A percentile compares a stretch with the other conserved stretches of the same genome.
Evolutionary conservation across 2,888 invertebrate species (phyloP).

Genomic region (Brachycybe producta): DNA sequence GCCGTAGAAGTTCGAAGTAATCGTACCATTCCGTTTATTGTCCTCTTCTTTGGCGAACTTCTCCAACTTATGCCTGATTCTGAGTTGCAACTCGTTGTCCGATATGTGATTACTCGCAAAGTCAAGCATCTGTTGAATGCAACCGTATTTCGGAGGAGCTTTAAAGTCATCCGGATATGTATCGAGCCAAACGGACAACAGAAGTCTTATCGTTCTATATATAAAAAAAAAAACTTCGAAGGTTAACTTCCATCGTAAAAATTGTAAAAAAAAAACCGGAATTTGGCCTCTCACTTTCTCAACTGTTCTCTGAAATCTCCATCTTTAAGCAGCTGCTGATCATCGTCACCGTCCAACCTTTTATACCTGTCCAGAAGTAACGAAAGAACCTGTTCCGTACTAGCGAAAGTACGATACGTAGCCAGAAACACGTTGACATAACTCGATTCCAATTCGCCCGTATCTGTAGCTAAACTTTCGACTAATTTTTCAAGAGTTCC

Average conservation of each 20-base stretch:
- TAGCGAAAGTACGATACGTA: slow-evolving; percentile 83
- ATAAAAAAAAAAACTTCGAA: too few species aligned
- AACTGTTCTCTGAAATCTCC: not conserved
- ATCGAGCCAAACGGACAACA: slow-evolving; percentile 93
- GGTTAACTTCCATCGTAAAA: too few species aligned
- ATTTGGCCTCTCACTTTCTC: not conserved
- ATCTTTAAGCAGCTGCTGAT: too few species aligned
- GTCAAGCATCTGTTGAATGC: slow-evolving; percentile 65
- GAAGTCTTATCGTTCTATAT: slow-evolving; percentile 68
- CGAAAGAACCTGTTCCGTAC: slow-evolving; percentile 68
- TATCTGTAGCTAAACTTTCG: slow-evolving; percentile 83
- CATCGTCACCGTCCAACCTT: too few species aligned
- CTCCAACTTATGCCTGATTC: slow-evolving; percentile 60
- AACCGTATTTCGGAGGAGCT: slow-evolving; percentile 61
- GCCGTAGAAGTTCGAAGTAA: not conserved
- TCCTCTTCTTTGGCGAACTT: slow-evolving; percentile 49
- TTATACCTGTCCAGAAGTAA: slow-evolving; percentile 53
- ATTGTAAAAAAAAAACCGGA: too few species aligned
- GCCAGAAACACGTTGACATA: slow-evolving; percentile 96
- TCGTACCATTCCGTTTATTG: slow-evolving; percentile 24
- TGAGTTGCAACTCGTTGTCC: slow-evolving; percentile 65
- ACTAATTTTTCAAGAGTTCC: slow-evolving; percentile 87
- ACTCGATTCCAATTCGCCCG: slow-evolving; percentile 91
- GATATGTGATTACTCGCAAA: slow-evolving; percentile 72
- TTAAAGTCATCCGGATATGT: slow-evolving; percentile 91